Percentiles rank a stretch among this genome's conserved stretches.
These are phyloP conservation scores for Ectemnius cavifrons DNA, from an alignment of 2,888 invertebrate genomes.

Conservation along the genomic window DNA sequence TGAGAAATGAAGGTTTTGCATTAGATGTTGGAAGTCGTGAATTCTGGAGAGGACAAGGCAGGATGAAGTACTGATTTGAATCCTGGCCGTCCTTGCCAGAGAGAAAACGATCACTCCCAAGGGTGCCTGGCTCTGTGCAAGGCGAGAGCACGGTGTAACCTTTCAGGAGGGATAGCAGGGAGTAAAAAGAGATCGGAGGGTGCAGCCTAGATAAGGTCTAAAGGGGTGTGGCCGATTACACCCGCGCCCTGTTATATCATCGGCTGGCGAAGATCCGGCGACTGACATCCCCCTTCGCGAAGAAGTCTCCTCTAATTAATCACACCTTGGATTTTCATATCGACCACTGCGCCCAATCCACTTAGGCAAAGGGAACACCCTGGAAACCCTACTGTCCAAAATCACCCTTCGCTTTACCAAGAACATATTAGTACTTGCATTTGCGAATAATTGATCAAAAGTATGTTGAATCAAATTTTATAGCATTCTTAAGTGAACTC, in stretches of 20 bases:
- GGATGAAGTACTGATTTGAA: slow-evolving; percentile 37
- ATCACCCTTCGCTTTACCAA: too few relatives aligned
- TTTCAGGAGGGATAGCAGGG: slow-evolving; percentile 36
- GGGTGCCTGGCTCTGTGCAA: background rate
- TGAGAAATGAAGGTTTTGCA: too few relatives aligned
- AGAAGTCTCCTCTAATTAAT: slow-evolving; percentile 47
- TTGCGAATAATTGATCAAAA: too few relatives aligned
- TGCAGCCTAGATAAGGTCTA: slow-evolving; percentile 69
- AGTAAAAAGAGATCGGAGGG: slow-evolving; percentile 59
- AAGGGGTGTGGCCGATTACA: slow-evolving; percentile 69
- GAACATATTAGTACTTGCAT: too few relatives aligned
- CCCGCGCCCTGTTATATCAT: slow-evolving; percentile 14
- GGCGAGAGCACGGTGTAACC: slow-evolving; percentile 21
- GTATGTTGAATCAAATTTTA: too few relatives aligned
- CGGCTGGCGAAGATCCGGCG: slow-evolving; percentile 35
- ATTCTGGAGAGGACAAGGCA: slow-evolving; percentile 17
- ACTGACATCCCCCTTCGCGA: slow-evolving; percentile 35
- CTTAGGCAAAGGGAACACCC: too few relatives aligned
- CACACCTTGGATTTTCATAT: slow-evolving; percentile 22
- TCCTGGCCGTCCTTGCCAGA: slow-evolving; percentile 24
- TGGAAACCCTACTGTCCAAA: background rate
- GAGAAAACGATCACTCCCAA: slow-evolving; percentile 38
- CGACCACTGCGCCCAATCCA: background rate
- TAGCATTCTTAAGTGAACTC: too few relatives aligned
- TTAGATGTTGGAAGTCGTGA: too few relatives aligned